Evolutionary conservation across 2,797 vertebrate genomes (phyloP).

Genomic region (Megaceryle alcyon): DNA sequence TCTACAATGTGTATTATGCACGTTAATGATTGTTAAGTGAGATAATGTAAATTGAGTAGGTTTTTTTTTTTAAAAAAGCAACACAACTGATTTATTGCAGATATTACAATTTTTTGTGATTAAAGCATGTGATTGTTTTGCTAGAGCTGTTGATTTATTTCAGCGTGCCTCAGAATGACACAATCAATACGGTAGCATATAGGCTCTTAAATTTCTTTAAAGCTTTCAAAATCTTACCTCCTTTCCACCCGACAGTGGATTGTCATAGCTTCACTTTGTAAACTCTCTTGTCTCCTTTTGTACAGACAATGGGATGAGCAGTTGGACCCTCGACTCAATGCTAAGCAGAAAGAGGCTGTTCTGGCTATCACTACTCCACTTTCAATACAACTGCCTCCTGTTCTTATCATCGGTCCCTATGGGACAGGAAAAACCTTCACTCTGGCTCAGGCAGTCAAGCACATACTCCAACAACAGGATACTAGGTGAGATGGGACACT

Average conservation of each 20-base stretch:
- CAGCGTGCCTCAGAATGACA: background rate
- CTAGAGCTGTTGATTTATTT: background rate
- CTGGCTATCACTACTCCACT: conserved; percentile 97
- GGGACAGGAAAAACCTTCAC: conserved; percentile 99
- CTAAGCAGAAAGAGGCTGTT: conserved; percentile 99
- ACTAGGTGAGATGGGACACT: conserved; percentile 84
- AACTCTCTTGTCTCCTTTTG: conserved; percentile 28
- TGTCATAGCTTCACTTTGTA: background rate
- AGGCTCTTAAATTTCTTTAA: background rate
- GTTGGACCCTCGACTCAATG: conserved; percentile 97
- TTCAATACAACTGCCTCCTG: conserved; percentile 90
- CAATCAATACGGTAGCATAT: background rate
- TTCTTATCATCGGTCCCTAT: conserved; percentile 98
- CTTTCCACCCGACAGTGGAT: background rate
- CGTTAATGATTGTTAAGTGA: background rate
- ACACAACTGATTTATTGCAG: background rate
- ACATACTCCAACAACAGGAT: conserved; percentile 94
- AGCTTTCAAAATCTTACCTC: background rate
- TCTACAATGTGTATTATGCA: background rate
- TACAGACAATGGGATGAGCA: conserved; percentile 98
- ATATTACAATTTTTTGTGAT: background rate
- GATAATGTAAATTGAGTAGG: background rate
- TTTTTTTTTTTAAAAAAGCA: background rate
- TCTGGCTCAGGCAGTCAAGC: conserved; percentile 97
- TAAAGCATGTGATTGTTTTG: background rate